Base-by-base conservation (phyloP, 2,888 invertebrate species). In the Catocala nupta region DNA sequence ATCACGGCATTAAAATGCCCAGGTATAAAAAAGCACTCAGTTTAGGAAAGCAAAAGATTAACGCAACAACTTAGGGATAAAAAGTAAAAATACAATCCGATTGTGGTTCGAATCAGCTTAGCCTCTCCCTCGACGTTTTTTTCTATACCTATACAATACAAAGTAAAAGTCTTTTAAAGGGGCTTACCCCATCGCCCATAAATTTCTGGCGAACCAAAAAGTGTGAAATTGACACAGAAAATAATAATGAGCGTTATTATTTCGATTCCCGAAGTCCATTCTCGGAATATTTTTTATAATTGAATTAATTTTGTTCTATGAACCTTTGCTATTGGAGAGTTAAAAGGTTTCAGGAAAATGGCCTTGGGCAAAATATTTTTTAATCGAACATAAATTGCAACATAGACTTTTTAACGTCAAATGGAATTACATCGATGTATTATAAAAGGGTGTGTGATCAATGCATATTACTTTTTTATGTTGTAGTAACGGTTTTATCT, bases 21-120 rank as follows among this genome's bases (percentile, higher is more conserved):
- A 68, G 65, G 65, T 71, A 39, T 39, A 69, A 63, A 73, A 68
- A 73, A 70, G 62, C 70, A 63, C 71, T 69, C 61, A 55, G 68
- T 66, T 75, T 68, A 66, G 62, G 61, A 73, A 69, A 65, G 63
- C 65, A 70, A 70, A 77, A 79, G 79, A 78, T 80, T 78, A 75
- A 74, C 60, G 65, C 63, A 71, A 47, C 47, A 45, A 45, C 16
- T 47, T 16, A 11, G n/a, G 16, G 16, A 47, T 16, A 47, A 47
- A 47, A 81, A 75, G 73, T 73, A 58, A 74, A 73, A 74, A 80
- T 73, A 71, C 80, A 75, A 77, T 70, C 72, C 68, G 79, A 77
- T 77, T 78, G 79, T 76, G 79, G 79, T 72, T 50, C 64, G 78
- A 83, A 81, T 81, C 81, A 74, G 82, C 82, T 82, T 84, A 82